Evolutionary conservation across 2,113 vertebrate genomes (phyloP).

Genomic region (Prinia subflava): DNA sequence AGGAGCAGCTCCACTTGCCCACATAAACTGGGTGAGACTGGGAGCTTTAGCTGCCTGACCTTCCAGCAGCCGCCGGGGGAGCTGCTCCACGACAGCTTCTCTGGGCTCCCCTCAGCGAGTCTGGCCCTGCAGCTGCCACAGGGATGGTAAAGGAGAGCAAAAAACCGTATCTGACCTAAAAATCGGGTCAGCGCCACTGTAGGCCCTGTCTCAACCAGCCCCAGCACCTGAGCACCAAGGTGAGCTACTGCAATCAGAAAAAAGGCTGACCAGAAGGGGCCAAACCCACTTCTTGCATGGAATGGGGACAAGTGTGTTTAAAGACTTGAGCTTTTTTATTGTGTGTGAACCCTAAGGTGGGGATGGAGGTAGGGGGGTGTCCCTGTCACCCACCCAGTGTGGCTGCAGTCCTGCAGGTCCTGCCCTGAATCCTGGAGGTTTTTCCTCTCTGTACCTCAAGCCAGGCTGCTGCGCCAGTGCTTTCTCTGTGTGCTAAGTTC

Average conservation of each 20-base stretch:
- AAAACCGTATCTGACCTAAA: neutral
- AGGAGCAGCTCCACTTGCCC: neutral
- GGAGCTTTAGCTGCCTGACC: neutral
- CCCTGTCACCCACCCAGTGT: neutral
- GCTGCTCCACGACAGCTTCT: neutral
- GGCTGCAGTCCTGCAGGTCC: neutral
- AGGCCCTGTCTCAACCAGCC: neutral
- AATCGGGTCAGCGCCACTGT: neutral
- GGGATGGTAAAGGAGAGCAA: neutral
- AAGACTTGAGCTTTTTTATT: neutral
- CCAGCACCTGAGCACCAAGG: neutral
- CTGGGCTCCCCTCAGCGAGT: accelerated
- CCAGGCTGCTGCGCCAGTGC: neutral
- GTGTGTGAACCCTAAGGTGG: neutral
- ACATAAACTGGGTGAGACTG: neutral
- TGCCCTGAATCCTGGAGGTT: neutral
- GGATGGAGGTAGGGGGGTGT: neutral
- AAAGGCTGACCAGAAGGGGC: neutral
- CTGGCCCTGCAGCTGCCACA: neutral
- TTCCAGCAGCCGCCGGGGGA: neutral
- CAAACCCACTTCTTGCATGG: neutral
- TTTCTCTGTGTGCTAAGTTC: neutral
- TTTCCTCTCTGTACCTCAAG: neutral
- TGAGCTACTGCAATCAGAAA: neutral
- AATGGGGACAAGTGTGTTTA: neutral